A percentile compares a stretch with the other conserved stretches of the same genome.
These are phyloP conservation scores for Anguilla megastoma DNA, from an alignment of 2,797 vertebrate genomes.

Conservation along the genomic window DNA sequence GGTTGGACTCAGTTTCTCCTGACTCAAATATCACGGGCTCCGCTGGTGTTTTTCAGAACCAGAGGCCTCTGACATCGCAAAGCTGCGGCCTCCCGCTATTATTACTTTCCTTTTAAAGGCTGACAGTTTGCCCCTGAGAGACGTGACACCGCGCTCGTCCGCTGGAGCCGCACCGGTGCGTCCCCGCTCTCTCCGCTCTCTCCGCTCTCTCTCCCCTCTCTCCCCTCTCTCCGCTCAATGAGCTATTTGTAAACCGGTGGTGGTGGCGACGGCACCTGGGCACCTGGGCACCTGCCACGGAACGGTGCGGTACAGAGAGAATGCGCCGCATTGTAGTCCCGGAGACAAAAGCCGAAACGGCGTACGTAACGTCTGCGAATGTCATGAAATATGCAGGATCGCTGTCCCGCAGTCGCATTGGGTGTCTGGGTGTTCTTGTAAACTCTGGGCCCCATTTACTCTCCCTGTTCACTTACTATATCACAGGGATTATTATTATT, in stretches of 20 bases:
- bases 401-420: not conserved
- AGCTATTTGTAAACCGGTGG: slow-evolving; percentile 50
- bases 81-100: slow-evolving; percentile 72
- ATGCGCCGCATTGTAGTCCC: not conserved
- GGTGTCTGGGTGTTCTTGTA: not conserved
- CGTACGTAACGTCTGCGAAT: slow-evolving; percentile 7
- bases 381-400: slow-evolving; percentile 26
- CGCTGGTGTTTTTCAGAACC: slow-evolving; percentile 70
- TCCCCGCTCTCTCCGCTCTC: slow-evolving; percentile 34
- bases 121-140: slow-evolving; percentile 74
- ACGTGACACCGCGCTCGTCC: slow-evolving; percentile 69
- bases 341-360: not conserved
- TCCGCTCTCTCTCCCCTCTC: too few species aligned
- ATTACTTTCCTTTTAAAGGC: slow-evolving; percentile 78
- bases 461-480: slow-evolving; percentile 19
- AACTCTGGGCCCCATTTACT: slow-evolving; percentile 7
- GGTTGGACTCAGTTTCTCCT: slow-evolving; percentile 67
- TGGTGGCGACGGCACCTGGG: too few species aligned
- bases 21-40: slow-evolving; percentile 76
- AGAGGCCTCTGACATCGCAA: slow-evolving; percentile 70
- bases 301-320: slow-evolving; percentile 39
- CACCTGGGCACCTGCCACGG: slow-evolving; percentile 36
- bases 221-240: slow-evolving; percentile 58
- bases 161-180: slow-evolving; percentile 67
- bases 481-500: not conserved